Conservation (phyloP, 2,888 invertebrate species). For the Elgonia sp. region DNA sequence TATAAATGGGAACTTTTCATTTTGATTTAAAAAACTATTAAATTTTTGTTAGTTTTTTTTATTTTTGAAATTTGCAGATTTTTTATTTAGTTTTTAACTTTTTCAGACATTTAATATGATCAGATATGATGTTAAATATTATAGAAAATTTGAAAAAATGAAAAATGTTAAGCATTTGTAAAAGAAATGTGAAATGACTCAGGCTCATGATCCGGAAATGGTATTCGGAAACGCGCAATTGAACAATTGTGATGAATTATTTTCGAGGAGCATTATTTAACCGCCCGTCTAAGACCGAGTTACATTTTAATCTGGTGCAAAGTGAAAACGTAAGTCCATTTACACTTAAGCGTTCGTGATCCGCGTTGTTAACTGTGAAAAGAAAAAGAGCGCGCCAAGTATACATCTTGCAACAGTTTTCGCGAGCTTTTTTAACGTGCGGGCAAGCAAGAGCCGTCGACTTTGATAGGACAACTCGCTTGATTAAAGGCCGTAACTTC, state of each 20-base stretch:
- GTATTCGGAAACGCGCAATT: slow-evolving; percentile 84
- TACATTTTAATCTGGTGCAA: slow-evolving; percentile 43
- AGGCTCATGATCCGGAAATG: slow-evolving; percentile 10
- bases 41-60: too few species aligned
- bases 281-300: slow-evolving; percentile 71
- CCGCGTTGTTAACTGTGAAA: slow-evolving; percentile 21
- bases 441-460: background rate
- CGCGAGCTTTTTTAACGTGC: background rate
- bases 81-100: too few species aligned
- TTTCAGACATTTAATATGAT: too few species aligned
- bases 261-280: slow-evolving; percentile 78
- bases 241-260: slow-evolving; percentile 82
- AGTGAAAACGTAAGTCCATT: slow-evolving; percentile 6
- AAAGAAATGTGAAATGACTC: too few species aligned
- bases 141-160: too few species aligned
- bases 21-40: too few species aligned
- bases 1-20: too few species aligned
- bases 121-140: too few species aligned
- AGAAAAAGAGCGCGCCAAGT: background rate
- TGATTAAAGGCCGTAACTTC: slow-evolving; percentile 43
- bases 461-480: slow-evolving; percentile 20
- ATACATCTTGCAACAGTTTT: slow-evolving; percentile 10
- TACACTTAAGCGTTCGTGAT: slow-evolving; percentile 24
- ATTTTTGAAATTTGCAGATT: too few species aligned
- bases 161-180: too few species aligned